Evolutionary conservation across 1,140 invertebrate genomes (phyloP).

Genomic region (Bombus sibiricus): DNA sequence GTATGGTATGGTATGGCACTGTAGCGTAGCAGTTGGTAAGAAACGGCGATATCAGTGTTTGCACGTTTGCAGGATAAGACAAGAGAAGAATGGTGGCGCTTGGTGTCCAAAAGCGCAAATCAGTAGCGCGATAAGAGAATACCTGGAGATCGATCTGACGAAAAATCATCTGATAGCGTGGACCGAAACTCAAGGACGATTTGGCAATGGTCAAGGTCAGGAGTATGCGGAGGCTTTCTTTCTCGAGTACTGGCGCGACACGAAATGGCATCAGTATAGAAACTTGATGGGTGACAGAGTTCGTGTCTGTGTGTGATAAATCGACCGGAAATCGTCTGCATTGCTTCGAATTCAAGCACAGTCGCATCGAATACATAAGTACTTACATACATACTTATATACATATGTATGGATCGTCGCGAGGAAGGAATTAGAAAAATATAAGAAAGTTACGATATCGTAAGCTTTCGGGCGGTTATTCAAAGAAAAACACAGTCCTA

Average conservation of each 20-base stretch:
- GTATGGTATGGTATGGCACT: too few relatives aligned
- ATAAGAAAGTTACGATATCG: too few relatives aligned
- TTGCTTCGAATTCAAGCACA: constrained; percentile 11
- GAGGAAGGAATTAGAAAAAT: neutral
- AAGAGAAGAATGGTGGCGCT: constrained; percentile 94
- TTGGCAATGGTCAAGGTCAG: constrained; percentile 95
- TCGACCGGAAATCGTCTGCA: constrained; percentile 5
- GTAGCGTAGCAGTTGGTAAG: neutral
- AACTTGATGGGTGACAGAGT: constrained; percentile 90
- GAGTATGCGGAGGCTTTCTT: constrained; percentile 94
- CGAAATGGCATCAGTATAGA: constrained; percentile 91
- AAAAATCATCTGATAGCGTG: constrained; percentile 91
- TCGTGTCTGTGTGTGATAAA: constrained; percentile 68
- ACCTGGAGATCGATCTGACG: constrained; percentile 92
- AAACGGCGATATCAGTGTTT: neutral
- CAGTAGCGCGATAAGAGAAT: constrained; percentile 89
- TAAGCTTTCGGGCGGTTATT: neutral
- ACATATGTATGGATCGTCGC: too few relatives aligned
- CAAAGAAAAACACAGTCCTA: neutral
- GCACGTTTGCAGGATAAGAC: constrained; percentile 88
- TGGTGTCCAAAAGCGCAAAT: constrained; percentile 96
- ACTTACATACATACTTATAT: neutral
- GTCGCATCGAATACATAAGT: neutral
- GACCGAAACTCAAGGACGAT: constrained; percentile 95
- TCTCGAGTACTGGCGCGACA: constrained; percentile 92